phyloP scores from a whole-genome alignment of 2,797 vertebrate species.

The Denticeps clupeoides region DNA sequence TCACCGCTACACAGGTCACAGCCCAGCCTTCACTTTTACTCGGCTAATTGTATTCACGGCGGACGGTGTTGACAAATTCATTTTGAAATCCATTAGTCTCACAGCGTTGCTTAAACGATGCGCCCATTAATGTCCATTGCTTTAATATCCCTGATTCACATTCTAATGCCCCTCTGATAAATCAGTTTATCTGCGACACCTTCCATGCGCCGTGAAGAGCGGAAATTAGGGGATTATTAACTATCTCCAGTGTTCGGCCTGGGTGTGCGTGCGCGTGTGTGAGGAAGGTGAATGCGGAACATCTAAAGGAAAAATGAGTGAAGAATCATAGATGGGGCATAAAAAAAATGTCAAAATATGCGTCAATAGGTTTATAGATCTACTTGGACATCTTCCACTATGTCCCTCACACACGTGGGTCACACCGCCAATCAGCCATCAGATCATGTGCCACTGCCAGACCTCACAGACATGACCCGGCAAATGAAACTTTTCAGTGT shows the following conservation, averaged over 20 bases:
- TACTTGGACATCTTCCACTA: too few species aligned
- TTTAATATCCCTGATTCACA: slow-evolving; percentile 59
- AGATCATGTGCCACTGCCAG: too few species aligned
- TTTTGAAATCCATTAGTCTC: slow-evolving; percentile 67
- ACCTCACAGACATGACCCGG: too few species aligned
- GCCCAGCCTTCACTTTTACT: slow-evolving; percentile 43
- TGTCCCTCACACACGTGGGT: too few species aligned
- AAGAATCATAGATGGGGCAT: too few species aligned
- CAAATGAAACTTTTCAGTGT: too few species aligned
- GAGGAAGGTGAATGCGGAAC: too few species aligned
- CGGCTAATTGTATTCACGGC: slow-evolving; percentile 58
- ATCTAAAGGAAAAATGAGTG: too few species aligned
- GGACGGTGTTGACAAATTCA: slow-evolving; percentile 64
- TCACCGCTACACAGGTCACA: slow-evolving; percentile 19
- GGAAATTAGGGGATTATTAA: slow-evolving; percentile 70
- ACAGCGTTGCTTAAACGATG: slow-evolving; percentile 63
- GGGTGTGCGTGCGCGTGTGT: too few species aligned
- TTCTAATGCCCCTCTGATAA: slow-evolving; percentile 65
- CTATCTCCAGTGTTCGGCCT: slow-evolving; percentile 42
- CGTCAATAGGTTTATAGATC: too few species aligned
- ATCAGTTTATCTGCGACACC: slow-evolving; percentile 66
- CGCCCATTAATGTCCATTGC: slow-evolving; percentile 58
- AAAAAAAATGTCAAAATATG: too few species aligned
- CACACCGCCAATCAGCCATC: too few species aligned
- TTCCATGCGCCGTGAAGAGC: slow-evolving; percentile 55